Conservation (phyloP, 2,888 invertebrate genomes). For the Drosophila mimetica region DNA sequence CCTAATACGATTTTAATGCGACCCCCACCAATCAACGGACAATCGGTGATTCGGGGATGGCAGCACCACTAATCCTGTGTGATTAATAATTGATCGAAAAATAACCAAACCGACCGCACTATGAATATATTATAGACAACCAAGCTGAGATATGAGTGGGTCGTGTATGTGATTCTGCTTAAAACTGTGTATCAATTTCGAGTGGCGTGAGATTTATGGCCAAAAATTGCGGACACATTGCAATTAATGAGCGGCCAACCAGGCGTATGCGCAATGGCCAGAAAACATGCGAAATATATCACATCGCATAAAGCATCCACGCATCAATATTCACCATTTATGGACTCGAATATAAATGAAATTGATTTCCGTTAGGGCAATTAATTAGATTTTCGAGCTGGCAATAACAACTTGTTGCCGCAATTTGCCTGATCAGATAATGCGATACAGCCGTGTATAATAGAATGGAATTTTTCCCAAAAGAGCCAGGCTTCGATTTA, state of each 20-base stretch:
- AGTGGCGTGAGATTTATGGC: constrained; percentile 62
- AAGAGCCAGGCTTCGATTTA: constrained; percentile 17
- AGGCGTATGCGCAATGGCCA: constrained; percentile 53
- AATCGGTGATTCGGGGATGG: constrained; percentile 19
- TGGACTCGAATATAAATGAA: constrained; percentile 36
- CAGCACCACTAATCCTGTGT: constrained; percentile 46
- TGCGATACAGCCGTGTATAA: constrained; percentile 17
- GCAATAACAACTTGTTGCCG: constrained; percentile 27
- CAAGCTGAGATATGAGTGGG: constrained; percentile 16
- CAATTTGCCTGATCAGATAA: constrained; percentile 21
- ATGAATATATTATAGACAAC: constrained; percentile 30
- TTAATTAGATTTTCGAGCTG: constrained; percentile 40
- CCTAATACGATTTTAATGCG: constrained; percentile 22
- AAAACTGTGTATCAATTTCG: constrained; percentile 35
- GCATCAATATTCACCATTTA: constrained; percentile 13
- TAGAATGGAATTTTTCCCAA: constrained; percentile 22
- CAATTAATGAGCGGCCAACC: constrained; percentile 53
- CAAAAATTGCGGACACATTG: constrained; percentile 52
- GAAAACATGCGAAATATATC: constrained; percentile 25
- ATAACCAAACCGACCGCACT: constrained; percentile 23
- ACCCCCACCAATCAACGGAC: constrained; percentile 11
- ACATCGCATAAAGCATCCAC: too few relatives aligned
- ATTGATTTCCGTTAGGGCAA: constrained; percentile 44
- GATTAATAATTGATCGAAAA: constrained; percentile 71
- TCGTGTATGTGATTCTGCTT: too few relatives aligned